Base-by-base conservation (phyloP, 2,888 invertebrate species). In the Orthonevra nobilis region DNA sequence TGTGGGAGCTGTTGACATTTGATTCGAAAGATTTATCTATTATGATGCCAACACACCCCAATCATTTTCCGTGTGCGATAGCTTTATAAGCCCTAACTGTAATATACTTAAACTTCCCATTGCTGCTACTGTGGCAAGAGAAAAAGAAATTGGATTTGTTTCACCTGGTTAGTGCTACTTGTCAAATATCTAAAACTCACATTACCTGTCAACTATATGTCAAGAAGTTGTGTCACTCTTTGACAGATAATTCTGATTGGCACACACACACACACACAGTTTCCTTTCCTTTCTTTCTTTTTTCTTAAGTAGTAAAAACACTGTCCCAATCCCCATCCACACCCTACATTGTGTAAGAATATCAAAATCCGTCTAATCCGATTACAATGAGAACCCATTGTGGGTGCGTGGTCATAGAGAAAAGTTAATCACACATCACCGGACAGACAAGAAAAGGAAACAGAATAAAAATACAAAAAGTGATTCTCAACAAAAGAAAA, bases 351-450 rank as follows among this genome's bases (percentile, higher is more conserved):
- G 14, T 12, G 17, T 23, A 20, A 15, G 42, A 61, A 70, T 70
- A 70, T 64, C 63, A 44, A 68, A 72, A 54, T 60, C 61, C 61
- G 23, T 63, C 66, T 79, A 79, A 79, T 73, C 79, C 79, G 73
- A 79, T 79, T 73, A 79, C 66, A 66, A 56, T 26, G 30, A 48
- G 48, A 56, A 68, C 54, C 50, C 66, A 44, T 68, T 73, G 73
- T 79, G 61, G 79, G 79, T 79, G 73, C 66, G 54, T 79, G 66
- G 54, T 42, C 72, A 66, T 48, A 60, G 58, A 54, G 48, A 66
- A 73, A 79, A 79, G 56, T 68, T 79, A 79, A 73, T 68, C 79
- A 79, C 68, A 79, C 66, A 63, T 68, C 66, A 60, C 36, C 69
- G 63, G 42, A 50, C 63, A 63, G 40, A 20, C 44, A 23, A 46